Evolutionary conservation across 2,797 vertebrate genomes (phyloP), one percentile per base, ranked within the genome.

Genomic region (Forpus xanthops): DNA sequence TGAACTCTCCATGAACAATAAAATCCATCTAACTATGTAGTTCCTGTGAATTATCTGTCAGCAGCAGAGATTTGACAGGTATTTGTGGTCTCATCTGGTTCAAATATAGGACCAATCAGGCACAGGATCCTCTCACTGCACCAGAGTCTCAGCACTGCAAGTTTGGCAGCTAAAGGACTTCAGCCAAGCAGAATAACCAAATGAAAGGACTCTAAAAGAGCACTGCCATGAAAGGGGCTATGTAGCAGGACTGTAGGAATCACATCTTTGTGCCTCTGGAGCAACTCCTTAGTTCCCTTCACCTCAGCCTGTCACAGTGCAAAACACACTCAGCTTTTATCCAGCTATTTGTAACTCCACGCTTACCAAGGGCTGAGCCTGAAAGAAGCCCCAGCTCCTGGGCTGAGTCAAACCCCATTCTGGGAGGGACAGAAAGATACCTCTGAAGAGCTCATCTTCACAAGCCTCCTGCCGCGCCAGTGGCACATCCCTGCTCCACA

Each of bases 101-200:
- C 50, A 55, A 49, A 85, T 6, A 10, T 11, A 66, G 73, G 55
- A 87, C 74, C 16, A 50, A 17, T 12, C n/a, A 70, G 64, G 41
- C 47, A 61, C 35, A 75, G 64, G n/a, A 53, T 55, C 35, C 53
- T 78, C 45, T 42, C 30, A 30, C 9, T 15, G 70, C 24, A 41
- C 76, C 2, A 1, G 72, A 70, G 53, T 53, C 85, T 31, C 74
- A 52, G 31, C 1, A 2, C 84, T 60, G 30, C 61, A 64, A 41
- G 61, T 60, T 20, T 66, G 83, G 71, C 2, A 0, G 25, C 24
- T 45, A 37, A 68, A 83, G 47, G 61, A 74, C 72, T 92, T 68
- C 49, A 77, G 9, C 27, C 50, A 60, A 85, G 85, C 78, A 90
- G 73, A 75, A 89, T 50, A 85, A 72, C n/a, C 74, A 80, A 56